phyloP scores from a whole-genome alignment of 2,888 invertebrate genomes.

The Eueremaeus valkanovi region DNA sequence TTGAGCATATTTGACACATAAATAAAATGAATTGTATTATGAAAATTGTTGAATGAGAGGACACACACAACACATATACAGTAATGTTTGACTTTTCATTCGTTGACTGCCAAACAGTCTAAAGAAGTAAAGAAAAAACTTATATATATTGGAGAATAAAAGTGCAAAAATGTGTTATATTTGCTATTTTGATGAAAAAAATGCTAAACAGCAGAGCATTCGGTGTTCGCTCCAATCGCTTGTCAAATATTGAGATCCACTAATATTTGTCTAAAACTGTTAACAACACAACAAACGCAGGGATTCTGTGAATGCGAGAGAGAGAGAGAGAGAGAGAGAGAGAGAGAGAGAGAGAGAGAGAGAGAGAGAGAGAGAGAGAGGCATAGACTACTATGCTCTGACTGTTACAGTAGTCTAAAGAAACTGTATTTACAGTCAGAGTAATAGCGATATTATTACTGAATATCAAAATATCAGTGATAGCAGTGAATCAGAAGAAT shows the following conservation, averaged over 20 bases:
- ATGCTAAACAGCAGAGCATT: conserved; percentile 27
- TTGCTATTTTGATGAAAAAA: conserved; percentile 35
- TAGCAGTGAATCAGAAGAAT: neutral
- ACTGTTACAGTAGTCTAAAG: too few relatives aligned
- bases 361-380: neutral
- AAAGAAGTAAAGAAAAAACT: neutral
- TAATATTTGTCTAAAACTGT: conserved; percentile 28
- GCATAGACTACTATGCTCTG: too few relatives aligned
- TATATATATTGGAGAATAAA: conserved; percentile 23
- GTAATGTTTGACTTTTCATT: neutral
- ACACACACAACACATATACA: neutral
- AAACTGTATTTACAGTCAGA: neutral
- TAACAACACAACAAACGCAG: neutral
- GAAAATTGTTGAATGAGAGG: conserved; percentile 21
- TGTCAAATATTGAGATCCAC: conserved; percentile 13
- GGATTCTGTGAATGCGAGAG: neutral
- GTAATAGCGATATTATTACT: neutral
- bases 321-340: neutral
- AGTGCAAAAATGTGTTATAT: conserved; percentile 39
- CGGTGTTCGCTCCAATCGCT: neutral
- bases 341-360: neutral
- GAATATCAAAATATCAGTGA: neutral
- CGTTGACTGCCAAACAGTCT: neutral
- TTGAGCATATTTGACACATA: conserved; percentile 34
- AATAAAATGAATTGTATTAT: conserved; percentile 23